phyloP scores from a whole-genome alignment of 2,888 invertebrate species.

The Drosophila villosipedis region DNA sequence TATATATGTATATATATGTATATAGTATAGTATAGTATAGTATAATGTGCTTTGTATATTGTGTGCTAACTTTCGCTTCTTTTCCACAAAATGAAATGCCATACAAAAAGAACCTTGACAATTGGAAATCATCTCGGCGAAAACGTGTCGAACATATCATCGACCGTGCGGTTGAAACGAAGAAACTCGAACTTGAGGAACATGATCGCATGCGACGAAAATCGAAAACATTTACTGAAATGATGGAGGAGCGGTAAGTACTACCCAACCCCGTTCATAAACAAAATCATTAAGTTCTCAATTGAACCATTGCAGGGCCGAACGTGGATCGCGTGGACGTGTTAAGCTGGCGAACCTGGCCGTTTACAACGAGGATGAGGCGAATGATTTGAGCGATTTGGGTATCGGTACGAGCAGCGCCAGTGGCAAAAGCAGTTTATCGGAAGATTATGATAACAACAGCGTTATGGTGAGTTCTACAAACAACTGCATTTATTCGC shows the following conservation, averaged over 20 bases:
- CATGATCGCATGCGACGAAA: constrained; percentile 90
- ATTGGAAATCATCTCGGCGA: constrained; percentile 96
- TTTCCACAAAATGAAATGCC: constrained; percentile 34
- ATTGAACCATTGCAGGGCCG: constrained; percentile 67
- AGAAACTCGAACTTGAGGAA: constrained; percentile 93
- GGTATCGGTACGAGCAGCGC: constrained; percentile 90
- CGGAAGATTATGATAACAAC: constrained; percentile 89
- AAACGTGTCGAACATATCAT: constrained; percentile 96
- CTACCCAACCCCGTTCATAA: constrained; percentile 1
- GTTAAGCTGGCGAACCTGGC: constrained; percentile 88
- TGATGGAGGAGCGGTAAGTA: constrained; percentile 93
- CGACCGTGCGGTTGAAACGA: constrained; percentile 95
- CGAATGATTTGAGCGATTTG: constrained; percentile 93
- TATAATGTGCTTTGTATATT: constrained; percentile 45
- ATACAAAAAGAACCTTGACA: constrained; percentile 92
- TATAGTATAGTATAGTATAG: constrained; percentile 6
- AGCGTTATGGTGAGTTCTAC: constrained; percentile 87
- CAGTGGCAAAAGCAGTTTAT: constrained; percentile 88
- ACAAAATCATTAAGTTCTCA: not conserved
- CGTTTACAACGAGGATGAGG: constrained; percentile 92
- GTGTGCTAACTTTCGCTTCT: constrained; percentile 70
- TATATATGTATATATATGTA: not conserved
- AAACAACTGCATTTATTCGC: constrained; percentile 42
- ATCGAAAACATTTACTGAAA: constrained; percentile 97
- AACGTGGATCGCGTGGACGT: constrained; percentile 86